Percentiles rank a stretch among this genome's conserved stretches.
These are phyloP conservation scores for Alouatta palliata DNA, from an alignment of 2,113 vertebrate species.

Conservation along the genomic window DNA sequence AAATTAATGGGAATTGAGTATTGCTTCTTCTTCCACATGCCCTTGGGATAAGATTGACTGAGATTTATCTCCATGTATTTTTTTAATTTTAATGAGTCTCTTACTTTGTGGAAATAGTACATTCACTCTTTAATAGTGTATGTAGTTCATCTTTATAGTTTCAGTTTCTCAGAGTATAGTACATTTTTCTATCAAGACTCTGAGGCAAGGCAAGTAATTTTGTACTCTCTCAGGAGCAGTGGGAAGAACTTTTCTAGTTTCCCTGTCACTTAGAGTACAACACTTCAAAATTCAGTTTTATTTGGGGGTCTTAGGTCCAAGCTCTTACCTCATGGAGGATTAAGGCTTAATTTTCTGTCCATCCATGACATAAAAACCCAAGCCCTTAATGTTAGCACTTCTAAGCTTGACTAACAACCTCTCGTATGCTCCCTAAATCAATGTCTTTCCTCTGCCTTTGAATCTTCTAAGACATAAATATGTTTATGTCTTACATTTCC, in stretches of 20 bases:
- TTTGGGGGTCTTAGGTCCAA: background rate
- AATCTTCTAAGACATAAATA: background rate
- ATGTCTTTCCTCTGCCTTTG: background rate
- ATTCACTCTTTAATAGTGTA: background rate
- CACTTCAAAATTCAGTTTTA: background rate
- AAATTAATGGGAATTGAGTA: background rate
- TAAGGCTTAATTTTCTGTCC: background rate
- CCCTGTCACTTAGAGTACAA: background rate
- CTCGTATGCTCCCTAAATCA: background rate
- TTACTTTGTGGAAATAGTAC: background rate
- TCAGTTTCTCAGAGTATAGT: background rate
- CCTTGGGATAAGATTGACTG: background rate
- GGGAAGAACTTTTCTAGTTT: background rate
- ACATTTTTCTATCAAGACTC: background rate
- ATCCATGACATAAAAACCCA: background rate
- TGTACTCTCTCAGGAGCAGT: background rate
- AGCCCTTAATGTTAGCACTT: background rate
- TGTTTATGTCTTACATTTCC: background rate
- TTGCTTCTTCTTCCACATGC: background rate
- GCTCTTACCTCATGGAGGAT: background rate
- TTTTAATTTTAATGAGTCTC: background rate
- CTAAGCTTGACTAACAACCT: background rate
- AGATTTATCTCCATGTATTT: background rate
- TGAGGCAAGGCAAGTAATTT: background rate
- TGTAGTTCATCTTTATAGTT: background rate